A percentile compares a stretch with the other conserved stretches of the same genome.
These are phyloP conservation scores for Hyaena hyaena DNA, from an alignment of 2,113 vertebrate species.

Conservation along the genomic window DNA sequence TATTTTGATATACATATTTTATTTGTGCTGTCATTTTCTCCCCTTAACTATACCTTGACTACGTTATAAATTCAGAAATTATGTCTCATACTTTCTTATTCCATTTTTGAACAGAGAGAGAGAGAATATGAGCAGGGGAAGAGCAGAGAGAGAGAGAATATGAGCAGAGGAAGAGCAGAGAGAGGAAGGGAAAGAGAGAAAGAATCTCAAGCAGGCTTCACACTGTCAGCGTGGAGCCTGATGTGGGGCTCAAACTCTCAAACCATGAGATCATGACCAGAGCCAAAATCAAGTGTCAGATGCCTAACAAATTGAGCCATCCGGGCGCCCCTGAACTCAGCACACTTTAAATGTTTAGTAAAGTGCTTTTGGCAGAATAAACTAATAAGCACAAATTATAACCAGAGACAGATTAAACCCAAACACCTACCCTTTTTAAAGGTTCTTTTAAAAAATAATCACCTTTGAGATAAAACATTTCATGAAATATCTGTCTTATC, in stretches of 20 bases:
- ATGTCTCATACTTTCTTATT: not conserved
- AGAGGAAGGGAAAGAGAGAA: too few relatives aligned
- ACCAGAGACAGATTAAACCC: not conserved
- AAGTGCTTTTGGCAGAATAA: constrained; percentile 29
- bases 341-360: not conserved
- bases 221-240: too few relatives aligned
- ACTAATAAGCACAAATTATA: constrained; percentile 22
- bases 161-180: too few relatives aligned
- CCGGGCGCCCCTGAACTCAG: not conserved
- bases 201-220: too few relatives aligned
- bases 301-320: too few relatives aligned
- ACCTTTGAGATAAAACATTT: not conserved
- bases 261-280: too few relatives aligned
- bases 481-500: not conserved
- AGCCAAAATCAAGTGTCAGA: too few relatives aligned
- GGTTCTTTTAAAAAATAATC: not conserved
- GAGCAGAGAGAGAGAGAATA: too few relatives aligned
- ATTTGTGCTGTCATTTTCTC: not conserved
- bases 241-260: too few relatives aligned
- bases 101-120: not conserved
- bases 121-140: too few relatives aligned
- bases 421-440: not conserved
- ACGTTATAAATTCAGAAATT: not conserved
- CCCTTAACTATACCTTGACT: not conserved
- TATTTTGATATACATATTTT: constrained; percentile 38